Conservation (phyloP, 2,797 vertebrate genomes). For the Tarsius wallacei region DNA sequence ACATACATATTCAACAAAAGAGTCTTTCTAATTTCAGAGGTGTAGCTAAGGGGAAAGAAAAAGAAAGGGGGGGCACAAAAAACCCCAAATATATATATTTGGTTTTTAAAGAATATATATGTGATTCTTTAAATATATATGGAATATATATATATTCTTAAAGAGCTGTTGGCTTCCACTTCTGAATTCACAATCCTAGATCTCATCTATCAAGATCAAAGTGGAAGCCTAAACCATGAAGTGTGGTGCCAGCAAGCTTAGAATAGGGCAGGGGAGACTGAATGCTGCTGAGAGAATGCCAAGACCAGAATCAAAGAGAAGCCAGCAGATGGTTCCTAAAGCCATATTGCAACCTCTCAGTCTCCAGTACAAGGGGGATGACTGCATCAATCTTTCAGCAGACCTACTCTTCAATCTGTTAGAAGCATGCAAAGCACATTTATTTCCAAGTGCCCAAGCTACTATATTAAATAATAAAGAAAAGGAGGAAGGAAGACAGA, state of each 20-base stretch:
- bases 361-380: neutral
- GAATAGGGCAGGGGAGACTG: neutral
- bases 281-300: neutral
- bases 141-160: neutral
- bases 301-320: slow-evolving; percentile 56
- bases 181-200: neutral
- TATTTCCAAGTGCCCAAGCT: neutral
- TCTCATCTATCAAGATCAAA: slow-evolving; percentile 13
- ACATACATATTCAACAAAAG: slow-evolving; percentile 3
- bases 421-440: slow-evolving; percentile 29
- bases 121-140: too few relatives aligned
- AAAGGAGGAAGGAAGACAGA: neutral
- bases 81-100: too few relatives aligned
- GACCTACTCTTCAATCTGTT: slow-evolving; percentile 41
- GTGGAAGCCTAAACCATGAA: neutral
- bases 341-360: neutral
- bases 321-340: slow-evolving; percentile 4
- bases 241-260: neutral
- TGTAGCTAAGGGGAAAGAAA: neutral
- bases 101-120: too few relatives aligned
- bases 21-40: neutral
- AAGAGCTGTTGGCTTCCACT: slow-evolving; percentile 2
- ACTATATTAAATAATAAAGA: neutral
- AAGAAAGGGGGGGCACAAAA: neutral
- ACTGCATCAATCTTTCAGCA: slow-evolving; percentile 65